Percentiles rank a stretch among this genome's conserved stretches.
Evolutionary conservation across 1,140 invertebrate genomes (phyloP).

Genomic region (Trichomalopsis sarcophagae): DNA sequence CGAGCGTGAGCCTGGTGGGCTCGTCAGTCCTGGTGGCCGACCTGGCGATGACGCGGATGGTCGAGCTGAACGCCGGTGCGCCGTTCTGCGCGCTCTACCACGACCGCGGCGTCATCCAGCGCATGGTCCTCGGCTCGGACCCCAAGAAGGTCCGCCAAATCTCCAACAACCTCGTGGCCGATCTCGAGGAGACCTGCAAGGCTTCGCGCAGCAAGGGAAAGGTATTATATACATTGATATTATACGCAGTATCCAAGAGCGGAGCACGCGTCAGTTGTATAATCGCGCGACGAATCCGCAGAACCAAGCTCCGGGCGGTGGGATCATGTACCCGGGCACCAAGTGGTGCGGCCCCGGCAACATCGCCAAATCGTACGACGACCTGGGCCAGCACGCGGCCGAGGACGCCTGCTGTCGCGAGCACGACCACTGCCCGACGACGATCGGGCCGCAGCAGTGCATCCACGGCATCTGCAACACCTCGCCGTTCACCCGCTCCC

Average conservation of each 20-base stretch:
- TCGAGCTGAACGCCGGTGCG: constrained; percentile 77
- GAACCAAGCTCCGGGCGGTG: constrained; percentile 63
- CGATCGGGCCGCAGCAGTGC: constrained; percentile 78
- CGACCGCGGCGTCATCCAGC: constrained; percentile 79
- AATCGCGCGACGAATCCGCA: constrained; percentile 9
- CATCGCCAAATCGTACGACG: constrained; percentile 78
- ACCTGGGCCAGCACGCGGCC: constrained; percentile 79
- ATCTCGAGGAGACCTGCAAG: constrained; percentile 78
- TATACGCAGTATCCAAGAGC: background rate
- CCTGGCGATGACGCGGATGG: constrained; percentile 79
- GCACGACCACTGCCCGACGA: constrained; percentile 84
- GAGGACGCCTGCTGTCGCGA: constrained; percentile 85
- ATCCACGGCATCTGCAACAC: constrained; percentile 81
- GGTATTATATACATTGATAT: constrained; percentile 48
- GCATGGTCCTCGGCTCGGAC: constrained; percentile 77
- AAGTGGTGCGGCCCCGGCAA: constrained; percentile 86
- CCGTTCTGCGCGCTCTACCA: constrained; percentile 79
- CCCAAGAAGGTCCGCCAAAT: constrained; percentile 78
- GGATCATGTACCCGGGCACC: constrained; percentile 78
- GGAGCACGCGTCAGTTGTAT: too few relatives aligned
- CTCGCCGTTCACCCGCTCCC: constrained; percentile 81
- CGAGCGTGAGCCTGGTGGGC: constrained; percentile 26
- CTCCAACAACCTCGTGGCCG: constrained; percentile 77
- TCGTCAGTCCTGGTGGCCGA: constrained; percentile 78
- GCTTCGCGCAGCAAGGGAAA: constrained; percentile 64